Evolutionary conservation across 2,888 invertebrate genomes (phyloP), one percentile per base, ranked within the genome.

Genomic region (Netelia fuscicornis): DNA sequence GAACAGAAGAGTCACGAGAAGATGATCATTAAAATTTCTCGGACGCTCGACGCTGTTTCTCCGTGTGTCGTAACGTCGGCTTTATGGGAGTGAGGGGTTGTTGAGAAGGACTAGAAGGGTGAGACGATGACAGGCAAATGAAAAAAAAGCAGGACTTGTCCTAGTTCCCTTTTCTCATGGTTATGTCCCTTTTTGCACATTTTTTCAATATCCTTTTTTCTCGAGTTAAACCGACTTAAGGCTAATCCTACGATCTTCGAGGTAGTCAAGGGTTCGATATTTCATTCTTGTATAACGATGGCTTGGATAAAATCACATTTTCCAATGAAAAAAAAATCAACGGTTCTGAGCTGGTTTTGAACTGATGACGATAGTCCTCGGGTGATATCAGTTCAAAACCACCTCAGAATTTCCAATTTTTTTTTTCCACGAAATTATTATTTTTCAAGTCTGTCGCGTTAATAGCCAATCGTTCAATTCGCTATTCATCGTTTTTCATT

Each of bases 1-100:
- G 88, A 89, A 89, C 72, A 79, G 54, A 60, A 64, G 84, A 76
- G 81, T 72, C 86, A 87, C 85, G 88, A 89, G 88, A 89, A 89
- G 89, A 79, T 86, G 90, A 91, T 92, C 91, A 89, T 91, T 92
- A 89, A 91, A 91, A 91, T 91, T 91, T 90, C 88, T 90, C 87
- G 86, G 87, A 86, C 86, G 87, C 80, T 80, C 75, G 56, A 65
- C 54, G 81, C 67, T 54, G 77, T 17, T 54, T 11, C 54, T 76
- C 42, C 58, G 10, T 79, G 75, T 52, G 78, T 84, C 62, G 78
- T 74, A 80, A 85, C 85, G 71, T 75, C 70, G 81, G 52, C 20
- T 76, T 56, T 72, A 81, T 67, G 70, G 48, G 68, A 68, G 70
- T 62, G 58, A 64, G 62, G 85, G 84, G 88, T 89, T 87, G 88